phyloP scores from a whole-genome alignment of 2,888 invertebrate genomes.

The Didymodactylos carnosus region DNA sequence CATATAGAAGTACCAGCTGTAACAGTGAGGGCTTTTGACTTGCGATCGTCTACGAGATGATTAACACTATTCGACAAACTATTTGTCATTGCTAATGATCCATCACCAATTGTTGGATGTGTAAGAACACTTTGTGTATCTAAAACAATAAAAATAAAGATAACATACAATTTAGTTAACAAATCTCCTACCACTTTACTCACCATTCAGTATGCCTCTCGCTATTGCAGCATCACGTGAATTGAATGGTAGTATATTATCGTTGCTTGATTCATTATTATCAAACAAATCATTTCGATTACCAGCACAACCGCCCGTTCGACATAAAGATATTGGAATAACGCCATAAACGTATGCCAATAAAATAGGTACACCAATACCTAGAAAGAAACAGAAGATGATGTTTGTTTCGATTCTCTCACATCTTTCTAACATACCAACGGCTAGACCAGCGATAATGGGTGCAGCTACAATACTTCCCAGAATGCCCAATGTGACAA shows the following conservation, averaged over 20 bases:
- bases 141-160: neutral
- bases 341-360: slow-evolving; percentile 65
- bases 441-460: slow-evolving; percentile 41
- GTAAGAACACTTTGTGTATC: neutral
- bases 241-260: neutral
- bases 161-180: too few species aligned
- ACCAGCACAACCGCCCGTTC: slow-evolving; percentile 10
- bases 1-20: neutral
- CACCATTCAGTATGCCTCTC: neutral
- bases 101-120: neutral
- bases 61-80: neutral
- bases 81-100: too few species aligned
- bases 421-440: too few species aligned
- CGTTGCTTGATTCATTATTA: neutral
- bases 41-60: neutral
- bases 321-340: slow-evolving; percentile 12
- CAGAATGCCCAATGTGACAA: slow-evolving; percentile 15
- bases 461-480: slow-evolving; percentile 35
- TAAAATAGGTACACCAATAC: slow-evolving; percentile 57
- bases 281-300: neutral
- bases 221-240: neutral
- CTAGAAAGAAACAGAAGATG: too few species aligned
- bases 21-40: neutral
- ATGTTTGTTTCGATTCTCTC: too few species aligned
- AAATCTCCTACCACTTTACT: neutral